These are phyloP conservation scores for Leistus spinibarbis DNA, from an alignment of 2,888 invertebrate species.

Conservation along the genomic window DNA sequence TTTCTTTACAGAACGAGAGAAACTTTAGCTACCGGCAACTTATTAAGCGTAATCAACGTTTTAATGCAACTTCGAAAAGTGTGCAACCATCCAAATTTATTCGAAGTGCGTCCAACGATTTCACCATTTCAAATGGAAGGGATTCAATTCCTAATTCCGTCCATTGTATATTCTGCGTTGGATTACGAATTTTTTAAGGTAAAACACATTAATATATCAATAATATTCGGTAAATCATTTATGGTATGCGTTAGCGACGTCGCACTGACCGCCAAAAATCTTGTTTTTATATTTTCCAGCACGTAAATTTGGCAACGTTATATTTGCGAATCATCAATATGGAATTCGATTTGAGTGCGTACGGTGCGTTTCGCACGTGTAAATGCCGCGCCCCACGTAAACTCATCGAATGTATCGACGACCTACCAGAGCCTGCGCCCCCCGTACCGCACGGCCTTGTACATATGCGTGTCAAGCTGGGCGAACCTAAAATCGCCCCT, in stretches of 20 bases:
- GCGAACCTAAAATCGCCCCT: slow-evolving; percentile 48
- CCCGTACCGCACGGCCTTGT: slow-evolving; percentile 70
- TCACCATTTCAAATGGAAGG: slow-evolving; percentile 92
- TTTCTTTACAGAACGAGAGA: slow-evolving; percentile 79
- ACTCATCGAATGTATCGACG: slow-evolving; percentile 73
- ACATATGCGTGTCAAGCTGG: slow-evolving; percentile 64
- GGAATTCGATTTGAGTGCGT: slow-evolving; percentile 75
- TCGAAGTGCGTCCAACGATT: slow-evolving; percentile 93
- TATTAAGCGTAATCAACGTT: slow-evolving; percentile 94
- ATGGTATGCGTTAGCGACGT: background rate
- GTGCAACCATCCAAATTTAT: slow-evolving; percentile 97
- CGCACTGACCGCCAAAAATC: background rate
- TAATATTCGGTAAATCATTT: slow-evolving; percentile 41
- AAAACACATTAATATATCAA: slow-evolving; percentile 45
- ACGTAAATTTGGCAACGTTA: slow-evolving; percentile 67
- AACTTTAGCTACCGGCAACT: slow-evolving; percentile 89
- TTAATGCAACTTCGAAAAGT: slow-evolving; percentile 97
- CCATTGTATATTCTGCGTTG: slow-evolving; percentile 71
- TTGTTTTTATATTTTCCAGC: slow-evolving; percentile 57
- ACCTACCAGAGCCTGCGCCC: slow-evolving; percentile 64
- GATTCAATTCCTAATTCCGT: slow-evolving; percentile 72
- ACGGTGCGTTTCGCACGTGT: slow-evolving; percentile 81
- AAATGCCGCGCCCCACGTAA: slow-evolving; percentile 73
- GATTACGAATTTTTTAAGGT: slow-evolving; percentile 79
- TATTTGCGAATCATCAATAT: slow-evolving; percentile 71